These are phyloP conservation scores for Pantelozetes paolii DNA, from an alignment of 2,888 invertebrate genomes.

Conservation along the genomic window DNA sequence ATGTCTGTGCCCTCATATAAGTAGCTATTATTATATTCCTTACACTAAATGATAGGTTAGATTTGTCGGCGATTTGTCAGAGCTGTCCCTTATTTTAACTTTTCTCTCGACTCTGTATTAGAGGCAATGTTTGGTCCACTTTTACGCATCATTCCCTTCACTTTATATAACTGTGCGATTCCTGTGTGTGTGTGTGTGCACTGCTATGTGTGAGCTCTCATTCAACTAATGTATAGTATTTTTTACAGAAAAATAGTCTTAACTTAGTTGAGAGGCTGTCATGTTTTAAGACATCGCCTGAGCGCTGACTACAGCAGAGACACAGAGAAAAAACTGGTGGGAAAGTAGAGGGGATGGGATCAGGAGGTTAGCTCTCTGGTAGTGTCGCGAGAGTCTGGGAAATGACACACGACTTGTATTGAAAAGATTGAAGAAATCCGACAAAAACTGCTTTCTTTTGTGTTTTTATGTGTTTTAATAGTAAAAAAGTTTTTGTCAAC, in stretches of 20 bases:
- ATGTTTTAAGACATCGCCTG: too few relatives aligned
- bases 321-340: too few relatives aligned
- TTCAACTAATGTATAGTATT: neutral
- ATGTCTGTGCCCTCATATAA: neutral
- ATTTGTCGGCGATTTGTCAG: conserved; percentile 17
- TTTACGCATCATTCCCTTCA: conserved; percentile 19
- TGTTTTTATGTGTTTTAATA: too few relatives aligned
- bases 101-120: conserved; percentile 1
- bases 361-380: too few relatives aligned
- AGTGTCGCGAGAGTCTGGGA: too few relatives aligned
- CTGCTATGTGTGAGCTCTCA: neutral
- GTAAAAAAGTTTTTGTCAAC: too few relatives aligned
- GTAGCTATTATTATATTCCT: neutral
- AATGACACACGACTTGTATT: too few relatives aligned
- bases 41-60: conserved; percentile 10
- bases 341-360: too few relatives aligned
- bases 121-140: conserved; percentile 6
- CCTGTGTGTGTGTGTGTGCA: neutral
- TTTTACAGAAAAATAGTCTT: conserved; percentile 1
- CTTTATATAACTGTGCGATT: neutral
- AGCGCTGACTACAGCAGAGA: too few relatives aligned
- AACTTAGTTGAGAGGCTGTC: neutral
- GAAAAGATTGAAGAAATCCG: too few relatives aligned
- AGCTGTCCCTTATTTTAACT: conserved; percentile 16
- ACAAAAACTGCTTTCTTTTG: too few relatives aligned